Evolutionary conservation across 2,113 vertebrate genomes (phyloP).

Genomic region (Channa argus): DNA sequence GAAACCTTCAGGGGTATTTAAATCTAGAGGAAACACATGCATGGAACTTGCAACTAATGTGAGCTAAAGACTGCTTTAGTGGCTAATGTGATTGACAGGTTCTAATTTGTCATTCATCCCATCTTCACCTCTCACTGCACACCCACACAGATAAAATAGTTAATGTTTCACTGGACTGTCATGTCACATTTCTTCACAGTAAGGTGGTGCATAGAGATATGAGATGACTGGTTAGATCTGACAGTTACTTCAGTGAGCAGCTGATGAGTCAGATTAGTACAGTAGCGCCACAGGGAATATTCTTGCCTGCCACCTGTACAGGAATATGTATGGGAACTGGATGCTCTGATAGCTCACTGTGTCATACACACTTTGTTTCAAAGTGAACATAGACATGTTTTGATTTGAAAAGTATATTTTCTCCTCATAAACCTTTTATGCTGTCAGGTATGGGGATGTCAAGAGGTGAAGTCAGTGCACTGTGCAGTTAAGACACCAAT

Average conservation of each 20-base stretch:
- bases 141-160: conserved; percentile 69
- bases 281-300: conserved; percentile 70
- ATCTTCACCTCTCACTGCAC: conserved; percentile 31
- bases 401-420: conserved; percentile 67
- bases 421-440: conserved; percentile 41
- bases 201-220: conserved; percentile 33
- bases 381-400: conserved; percentile 67
- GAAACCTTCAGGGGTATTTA: conserved; percentile 58
- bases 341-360: conserved; percentile 62
- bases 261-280: conserved; percentile 67
- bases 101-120: conserved; percentile 64
- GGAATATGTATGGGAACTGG: conserved; percentile 66
- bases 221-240: conserved; percentile 44
- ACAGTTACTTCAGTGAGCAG: conserved; percentile 59
- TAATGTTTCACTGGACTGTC: conserved; percentile 79
- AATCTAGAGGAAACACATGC: conserved; percentile 87
- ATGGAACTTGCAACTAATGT: conserved; percentile 28
- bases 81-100: conserved; percentile 73
- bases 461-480: conserved; percentile 46
- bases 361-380: conserved; percentile 71
- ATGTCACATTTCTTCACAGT: conserved; percentile 46
- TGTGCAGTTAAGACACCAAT: neutral
- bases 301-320: conserved; percentile 64
- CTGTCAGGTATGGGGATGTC: conserved; percentile 55
- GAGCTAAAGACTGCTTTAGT: conserved; percentile 33